Evolutionary conservation across 2,888 invertebrate species (phyloP).

Genomic region (Heteromurus nitidus): DNA sequence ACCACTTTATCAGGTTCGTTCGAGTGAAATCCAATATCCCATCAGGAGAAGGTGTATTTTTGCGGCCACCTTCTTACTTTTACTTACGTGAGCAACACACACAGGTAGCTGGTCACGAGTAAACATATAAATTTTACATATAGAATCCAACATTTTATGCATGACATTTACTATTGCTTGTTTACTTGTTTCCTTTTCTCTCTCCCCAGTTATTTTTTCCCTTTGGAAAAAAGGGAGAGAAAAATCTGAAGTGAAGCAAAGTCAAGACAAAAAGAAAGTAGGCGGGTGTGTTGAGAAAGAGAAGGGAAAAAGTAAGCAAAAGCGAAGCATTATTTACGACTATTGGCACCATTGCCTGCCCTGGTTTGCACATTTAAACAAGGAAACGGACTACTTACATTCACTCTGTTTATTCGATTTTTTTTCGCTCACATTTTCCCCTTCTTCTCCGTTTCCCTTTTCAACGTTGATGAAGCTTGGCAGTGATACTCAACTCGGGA

Average conservation of each 20-base stretch:
- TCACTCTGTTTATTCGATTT: not conserved
- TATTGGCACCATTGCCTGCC: constrained; percentile 36
- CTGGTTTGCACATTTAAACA: constrained; percentile 20
- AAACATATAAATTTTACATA: not conserved
- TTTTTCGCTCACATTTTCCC: constrained; percentile 4
- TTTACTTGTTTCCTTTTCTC: no score
- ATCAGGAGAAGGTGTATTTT: constrained; percentile 23
- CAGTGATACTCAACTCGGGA: constrained; percentile 29
- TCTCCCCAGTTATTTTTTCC: no score
- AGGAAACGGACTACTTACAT: not conserved
- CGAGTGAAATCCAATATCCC: constrained; percentile 49
- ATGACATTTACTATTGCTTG: constrained; percentile 12
- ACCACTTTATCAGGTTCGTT: constrained; percentile 48
- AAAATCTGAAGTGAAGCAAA: no score
- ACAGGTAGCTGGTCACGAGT: not conserved
- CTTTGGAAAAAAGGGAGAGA: no score
- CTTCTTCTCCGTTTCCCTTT: constrained; percentile 10
- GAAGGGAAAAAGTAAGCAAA: constrained; percentile 10
- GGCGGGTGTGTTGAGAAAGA: constrained; percentile 5
- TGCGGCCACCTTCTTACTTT: not conserved
- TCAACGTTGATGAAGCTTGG: constrained; percentile 45
- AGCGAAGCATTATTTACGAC: constrained; percentile 56
- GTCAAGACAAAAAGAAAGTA: no score
- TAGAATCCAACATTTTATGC: constrained; percentile 22
- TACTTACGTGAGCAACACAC: not conserved